Evolutionary conservation across 2,797 vertebrate genomes (phyloP), one percentile per base, ranked within the genome.

Genomic region (Garrulus glandarius): DNA sequence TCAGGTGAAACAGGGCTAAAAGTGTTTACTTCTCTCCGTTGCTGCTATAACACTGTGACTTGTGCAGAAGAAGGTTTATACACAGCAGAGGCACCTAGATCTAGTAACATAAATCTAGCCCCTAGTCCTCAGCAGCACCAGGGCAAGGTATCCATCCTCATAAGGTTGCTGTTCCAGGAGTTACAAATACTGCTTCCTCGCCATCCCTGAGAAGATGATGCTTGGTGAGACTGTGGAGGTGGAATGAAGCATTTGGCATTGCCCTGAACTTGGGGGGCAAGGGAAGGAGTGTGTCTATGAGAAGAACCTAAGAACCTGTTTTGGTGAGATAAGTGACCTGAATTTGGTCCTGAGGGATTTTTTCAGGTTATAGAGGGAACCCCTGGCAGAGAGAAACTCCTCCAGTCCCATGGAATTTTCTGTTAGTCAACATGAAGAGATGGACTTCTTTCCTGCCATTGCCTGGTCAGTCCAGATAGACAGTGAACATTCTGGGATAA

Each of bases 41-140:
- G 15, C 49, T 41, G 23, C 10, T 57, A 1, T 26, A 85, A 59
- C 39, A 46, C 34, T 57, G 21, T 0, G 0, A 22, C 22, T 46
- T 5, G 1, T 47, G 22, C 24, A 72, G 63, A 20, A 19, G 18
- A 9, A 47, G 13, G 12, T 87, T 81, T 78, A 37, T 60, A 27
- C 50, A 53, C 21, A 91, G 61, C 49, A 70, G 43, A 81, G 19
- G 10, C 41, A 65, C 19, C 37, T 23, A 34, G 15, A 57, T 3
- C 50, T 43, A 17, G 10, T 23, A 29, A 57, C 19, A 37, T 18
- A 60, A 91, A 84, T 65, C 27, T 34, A 87, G 8, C 2, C 8
- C 15, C 43, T 5, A 22, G 34, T 37, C 23, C 53, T 23, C 5
- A 2, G 56, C 6, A 1, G 26, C 24, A 41, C 12, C 17, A 64